These are phyloP conservation scores for Acropternis orthonyx DNA, from an alignment of 2,797 vertebrate species.

Conservation along the genomic window DNA sequence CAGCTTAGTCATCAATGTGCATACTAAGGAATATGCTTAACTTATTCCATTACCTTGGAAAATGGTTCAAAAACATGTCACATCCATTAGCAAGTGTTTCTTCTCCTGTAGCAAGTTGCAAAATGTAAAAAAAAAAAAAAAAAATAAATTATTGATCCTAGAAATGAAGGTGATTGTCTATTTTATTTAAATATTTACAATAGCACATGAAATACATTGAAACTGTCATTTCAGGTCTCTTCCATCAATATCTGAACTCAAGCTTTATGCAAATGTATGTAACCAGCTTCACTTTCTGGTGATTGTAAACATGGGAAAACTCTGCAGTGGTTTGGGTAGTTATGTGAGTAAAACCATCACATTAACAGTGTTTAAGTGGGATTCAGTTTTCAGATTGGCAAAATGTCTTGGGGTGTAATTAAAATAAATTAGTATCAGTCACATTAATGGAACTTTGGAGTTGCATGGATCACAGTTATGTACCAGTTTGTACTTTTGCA, in stretches of 20 bases:
- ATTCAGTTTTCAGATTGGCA: neutral
- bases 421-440: neutral
- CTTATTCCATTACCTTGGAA: slow-evolving; percentile 34
- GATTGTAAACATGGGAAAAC: neutral
- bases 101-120: slow-evolving; percentile 55
- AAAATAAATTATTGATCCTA: slow-evolving; percentile 56
- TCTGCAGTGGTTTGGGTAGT: neutral
- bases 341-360: neutral
- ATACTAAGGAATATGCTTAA: slow-evolving; percentile 23
- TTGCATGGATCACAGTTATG: neutral
- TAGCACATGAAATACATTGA: neutral
- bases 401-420: neutral
- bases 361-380: neutral
- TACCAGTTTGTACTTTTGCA: neutral
- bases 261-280: neutral
- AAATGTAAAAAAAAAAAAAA: slow-evolving; percentile 3
- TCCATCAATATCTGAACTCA: neutral
- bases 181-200: neutral
- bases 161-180: neutral
- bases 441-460: neutral
- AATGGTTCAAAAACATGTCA: neutral
- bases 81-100: slow-evolving; percentile 46
- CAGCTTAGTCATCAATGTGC: slow-evolving; percentile 27
- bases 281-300: neutral
- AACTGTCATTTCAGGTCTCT: neutral